Percentiles rank a stretch among this genome's conserved stretches.
These are phyloP conservation scores for Anoura caudifer DNA, from an alignment of 2,113 vertebrate genomes.

Conservation along the genomic window DNA sequence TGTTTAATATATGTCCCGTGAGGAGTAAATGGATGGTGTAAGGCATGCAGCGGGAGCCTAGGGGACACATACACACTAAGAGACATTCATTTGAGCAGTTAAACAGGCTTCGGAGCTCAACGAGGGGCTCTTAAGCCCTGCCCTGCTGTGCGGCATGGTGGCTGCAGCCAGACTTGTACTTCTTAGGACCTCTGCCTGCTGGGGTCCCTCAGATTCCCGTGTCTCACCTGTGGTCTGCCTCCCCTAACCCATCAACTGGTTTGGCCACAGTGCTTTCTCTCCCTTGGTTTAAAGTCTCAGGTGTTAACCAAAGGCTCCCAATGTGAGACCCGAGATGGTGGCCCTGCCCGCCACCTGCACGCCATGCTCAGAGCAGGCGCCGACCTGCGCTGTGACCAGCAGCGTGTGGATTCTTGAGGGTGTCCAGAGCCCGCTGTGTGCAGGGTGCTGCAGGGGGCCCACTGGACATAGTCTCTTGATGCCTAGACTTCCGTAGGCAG, in stretches of 20 bases:
- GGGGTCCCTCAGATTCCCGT: not conserved
- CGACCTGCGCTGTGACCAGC: rapidly evolving
- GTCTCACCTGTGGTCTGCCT: not conserved
- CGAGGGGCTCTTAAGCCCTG: not conserved
- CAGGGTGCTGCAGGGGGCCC: not conserved
- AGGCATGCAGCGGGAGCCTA: not conserved
- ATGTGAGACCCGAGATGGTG: not conserved
- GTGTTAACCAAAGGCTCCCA: not conserved
- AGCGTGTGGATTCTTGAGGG: not conserved
- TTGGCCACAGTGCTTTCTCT: not conserved
- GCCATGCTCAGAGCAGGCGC: not conserved
- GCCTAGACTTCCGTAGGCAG: not conserved
- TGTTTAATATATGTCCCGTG: too few species aligned
- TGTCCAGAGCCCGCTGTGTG: not conserved
- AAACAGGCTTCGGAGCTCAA: not conserved
- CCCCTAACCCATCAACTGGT: not conserved
- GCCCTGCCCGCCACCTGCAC: not conserved
- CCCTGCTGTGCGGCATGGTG: not conserved
- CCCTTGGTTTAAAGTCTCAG: not conserved
- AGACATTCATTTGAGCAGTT: not conserved
- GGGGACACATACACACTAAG: not conserved
- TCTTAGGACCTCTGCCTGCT: too few species aligned
- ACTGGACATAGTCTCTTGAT: not conserved
- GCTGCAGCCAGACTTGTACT: not conserved
- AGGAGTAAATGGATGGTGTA: not conserved